Evolutionary conservation across 92 coral and sea anemone genomes (phyloP), one percentile per base, ranked within the genome.

Genomic region (Epizoanthus illoricatus): DNA sequence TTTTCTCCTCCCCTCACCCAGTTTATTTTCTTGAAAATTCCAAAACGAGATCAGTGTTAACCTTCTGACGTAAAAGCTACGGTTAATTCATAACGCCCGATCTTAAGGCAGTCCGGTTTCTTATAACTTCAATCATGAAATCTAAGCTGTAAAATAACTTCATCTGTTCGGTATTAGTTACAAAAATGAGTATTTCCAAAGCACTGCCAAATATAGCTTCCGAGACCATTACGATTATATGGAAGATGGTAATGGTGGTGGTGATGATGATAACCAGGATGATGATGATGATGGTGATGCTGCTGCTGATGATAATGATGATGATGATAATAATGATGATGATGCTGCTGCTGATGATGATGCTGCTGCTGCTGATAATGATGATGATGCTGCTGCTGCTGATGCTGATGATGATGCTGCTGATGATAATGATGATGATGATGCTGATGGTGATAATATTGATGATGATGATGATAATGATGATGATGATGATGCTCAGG

Each of bases 281-380:
- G 79, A 54, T 73, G 79, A 28, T 73, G 79, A 6, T 73, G 79
- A 0, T 73, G 79, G 17, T 3, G 20, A 73, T 49, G 79, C 0
- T 73, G 79, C 0, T 45, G 52, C 4, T 5, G 52, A 45, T 45
- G 52, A 43, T 43, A 11, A 1, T 42, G 79, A 2, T 17, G 79
- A 39, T 16, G 84, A 79, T 63, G 68, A 63, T 63, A 12, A 63
- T 63, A 12, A 4, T 63, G 7, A 63, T 63, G 68, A 63, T 63
- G 68, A 63, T 63, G 68, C 0, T 63, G 68, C 0, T 63, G 68
- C 0, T 4, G 68, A 4, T 63, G 68, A 63, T 63, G 68, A 4
- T 63, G 68, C 5, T 63, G 68, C 5, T 4, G 68, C 8, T 13
- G 69, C 8, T 65, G 20, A 65, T 65, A 18, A 12, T 65, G 20